Base-by-base conservation (phyloP, 1,140 invertebrate species). In the Stratiolaelaps scimitus region DNA sequence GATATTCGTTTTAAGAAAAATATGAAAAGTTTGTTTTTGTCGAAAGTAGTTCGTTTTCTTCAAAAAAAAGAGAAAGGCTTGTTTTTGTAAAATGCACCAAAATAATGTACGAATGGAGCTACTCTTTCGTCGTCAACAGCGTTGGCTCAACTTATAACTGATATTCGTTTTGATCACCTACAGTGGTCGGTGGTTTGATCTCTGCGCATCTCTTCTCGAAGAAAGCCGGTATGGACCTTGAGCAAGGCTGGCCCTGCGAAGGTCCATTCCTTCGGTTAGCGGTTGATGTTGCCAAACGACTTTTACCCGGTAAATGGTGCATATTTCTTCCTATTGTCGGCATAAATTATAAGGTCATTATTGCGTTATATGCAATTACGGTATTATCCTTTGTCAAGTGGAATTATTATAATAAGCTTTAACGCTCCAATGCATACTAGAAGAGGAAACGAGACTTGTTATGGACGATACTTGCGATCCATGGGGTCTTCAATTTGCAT, bases 171-270 rank as follows among this genome's bases (percentile, higher is more conserved):
- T 65, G 68, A 64, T 64, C 56, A 53, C 23, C 73, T 75, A 23
- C 66, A 80, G 93, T 98, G 71, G 85, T 98, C 69, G 95, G 95
- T 30, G 95, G 95, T 6, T 77, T 99, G 7, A 75, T 99, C 0
- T 94, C 92, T 76, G 95, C 94, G 17, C 96, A 99, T 82, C 80
- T 98, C 67, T 73, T 98, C 29, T 90, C 89, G 17, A 82, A 85
- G 69, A 83, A 81, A 75, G 86, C 87, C 67, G 88, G 87, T 19
- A 78, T 92, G 69, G 78, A 84, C 66, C 69, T 96, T 45, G 90
- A 95, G 74, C 83, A 85, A 20, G 93, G 92, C 0, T 99, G 93
- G 93, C 96, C 95, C 2, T 99, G 96, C 74, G 86, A 88, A 76
- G 95, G 96, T 0, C 93, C 94, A 1, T 75, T 99, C 0, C 76